Conservation (phyloP, 64 coral and sea anemone genomes). For the Pocillopora damicornis region DNA sequence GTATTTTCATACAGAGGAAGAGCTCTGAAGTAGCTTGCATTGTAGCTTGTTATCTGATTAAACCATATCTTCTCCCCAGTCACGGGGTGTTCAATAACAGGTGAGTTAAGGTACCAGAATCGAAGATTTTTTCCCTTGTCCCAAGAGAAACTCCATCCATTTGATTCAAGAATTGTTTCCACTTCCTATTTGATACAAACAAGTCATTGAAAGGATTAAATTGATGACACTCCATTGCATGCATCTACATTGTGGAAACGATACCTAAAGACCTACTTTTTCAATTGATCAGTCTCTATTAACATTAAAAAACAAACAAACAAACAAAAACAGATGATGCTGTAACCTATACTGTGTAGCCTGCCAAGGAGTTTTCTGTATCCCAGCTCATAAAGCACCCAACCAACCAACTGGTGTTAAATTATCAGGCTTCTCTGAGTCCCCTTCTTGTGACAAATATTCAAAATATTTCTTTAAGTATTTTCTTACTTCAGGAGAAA, state of each 20-base stretch:
- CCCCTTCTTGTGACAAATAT: too few species aligned
- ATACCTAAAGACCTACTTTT: too few species aligned
- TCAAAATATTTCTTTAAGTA: too few species aligned
- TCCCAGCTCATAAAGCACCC: too few species aligned
- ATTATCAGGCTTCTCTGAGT: too few species aligned
- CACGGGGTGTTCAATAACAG: slow-evolving; percentile 1
- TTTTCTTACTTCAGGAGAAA: too few species aligned
- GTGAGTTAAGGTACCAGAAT: slow-evolving; percentile 10
- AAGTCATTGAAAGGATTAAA: neutral
- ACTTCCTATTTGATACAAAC: neutral
- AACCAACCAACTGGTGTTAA: too few species aligned
- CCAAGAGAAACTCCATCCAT: slow-evolving; percentile 20
- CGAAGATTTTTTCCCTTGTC: slow-evolving; percentile 3
- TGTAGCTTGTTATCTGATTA: slow-evolving; percentile 12
- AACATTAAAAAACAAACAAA: neutral
- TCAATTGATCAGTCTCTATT: neutral
- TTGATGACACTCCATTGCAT: too few species aligned
- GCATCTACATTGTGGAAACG: too few species aligned
- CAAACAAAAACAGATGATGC: neutral
- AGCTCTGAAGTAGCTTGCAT: slow-evolving; percentile 17
- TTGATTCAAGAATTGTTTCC: neutral
- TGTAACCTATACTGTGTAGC: too few species aligned
- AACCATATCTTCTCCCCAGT: slow-evolving; percentile 50
- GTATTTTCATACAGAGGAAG: neutral
- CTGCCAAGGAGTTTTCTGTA: too few species aligned